Percentiles rank a stretch among this genome's conserved stretches.
Evolutionary conservation across 2,888 invertebrate species (phyloP).

Genomic region (Aricia artaxerxes): DNA sequence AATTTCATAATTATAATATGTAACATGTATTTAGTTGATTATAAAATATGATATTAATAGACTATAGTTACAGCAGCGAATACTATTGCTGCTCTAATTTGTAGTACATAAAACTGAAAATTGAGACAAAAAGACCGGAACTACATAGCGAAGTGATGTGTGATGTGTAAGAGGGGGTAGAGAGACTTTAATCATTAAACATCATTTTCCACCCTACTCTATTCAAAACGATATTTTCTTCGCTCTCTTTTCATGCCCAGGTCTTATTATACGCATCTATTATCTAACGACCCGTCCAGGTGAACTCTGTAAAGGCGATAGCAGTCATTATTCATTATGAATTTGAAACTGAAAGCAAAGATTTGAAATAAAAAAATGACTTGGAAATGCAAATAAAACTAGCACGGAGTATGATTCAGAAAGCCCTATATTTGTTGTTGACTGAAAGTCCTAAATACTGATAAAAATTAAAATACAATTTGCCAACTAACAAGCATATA

Average conservation of each 20-base stretch:
- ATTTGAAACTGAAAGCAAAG: background rate
- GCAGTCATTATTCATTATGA: background rate
- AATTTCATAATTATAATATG: too few species aligned
- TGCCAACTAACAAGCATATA: too few species aligned
- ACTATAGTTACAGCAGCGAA: too few species aligned
- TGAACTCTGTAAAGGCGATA: background rate
- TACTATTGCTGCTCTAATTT: too few species aligned
- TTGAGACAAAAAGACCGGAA: background rate
- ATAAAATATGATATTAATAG: too few species aligned
- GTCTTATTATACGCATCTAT: background rate
- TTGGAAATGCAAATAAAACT: too few species aligned
- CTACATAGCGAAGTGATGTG: background rate
- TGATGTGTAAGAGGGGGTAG: background rate
- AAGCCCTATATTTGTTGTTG: too few species aligned
- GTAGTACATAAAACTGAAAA: too few species aligned
- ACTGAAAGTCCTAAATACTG: too few species aligned
- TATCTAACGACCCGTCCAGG: background rate
- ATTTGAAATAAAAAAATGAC: background rate
- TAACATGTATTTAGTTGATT: too few species aligned
- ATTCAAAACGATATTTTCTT: background rate
- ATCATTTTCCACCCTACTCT: slow-evolving; percentile 10
- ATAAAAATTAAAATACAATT: too few species aligned
- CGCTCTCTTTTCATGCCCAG: background rate
- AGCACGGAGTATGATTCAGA: too few species aligned
- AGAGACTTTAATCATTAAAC: background rate